Conservation (phyloP, 1,140 invertebrate species). For the Penaeus chinensis region DNA sequence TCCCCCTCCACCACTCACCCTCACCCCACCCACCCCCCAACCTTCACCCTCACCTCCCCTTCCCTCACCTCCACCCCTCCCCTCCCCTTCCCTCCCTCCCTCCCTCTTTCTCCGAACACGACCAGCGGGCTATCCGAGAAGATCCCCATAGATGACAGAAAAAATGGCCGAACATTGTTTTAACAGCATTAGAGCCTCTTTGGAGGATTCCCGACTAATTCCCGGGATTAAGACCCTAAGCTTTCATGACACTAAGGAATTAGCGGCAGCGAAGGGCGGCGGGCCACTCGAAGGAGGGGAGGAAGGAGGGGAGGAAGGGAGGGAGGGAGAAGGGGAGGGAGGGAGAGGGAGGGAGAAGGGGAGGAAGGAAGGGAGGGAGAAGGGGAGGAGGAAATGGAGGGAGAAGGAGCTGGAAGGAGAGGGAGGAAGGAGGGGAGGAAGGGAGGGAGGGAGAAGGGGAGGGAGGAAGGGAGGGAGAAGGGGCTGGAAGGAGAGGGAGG, state of each 20-base stretch:
- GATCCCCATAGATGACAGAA: slow-evolving; percentile 50
- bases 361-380: not conserved
- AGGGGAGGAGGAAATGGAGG: no score
- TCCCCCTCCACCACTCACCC: no score
- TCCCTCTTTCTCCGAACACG: no score
- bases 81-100: no score
- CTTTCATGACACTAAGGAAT: slow-evolving; percentile 52
- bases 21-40: no score
- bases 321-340: not conserved
- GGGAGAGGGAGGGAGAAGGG: not conserved
- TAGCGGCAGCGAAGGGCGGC: slow-evolving; percentile 21
- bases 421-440: no score
- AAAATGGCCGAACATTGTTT: slow-evolving; percentile 59
- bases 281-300: slow-evolving; percentile 6
- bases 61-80: no score
- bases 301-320: not conserved
- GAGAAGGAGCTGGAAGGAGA: not conserved
- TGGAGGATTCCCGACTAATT: slow-evolving; percentile 53
- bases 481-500: not conserved
- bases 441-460: not conserved
- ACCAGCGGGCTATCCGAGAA: no score
- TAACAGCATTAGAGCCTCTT: slow-evolving; percentile 58
- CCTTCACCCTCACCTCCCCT: no score
- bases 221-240: slow-evolving; percentile 54
- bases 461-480: not conserved